Percentiles rank a stretch among this genome's conserved stretches.
These are phyloP conservation scores for Crossocerus cetratus DNA, from an alignment of 2,888 invertebrate species.

Conservation along the genomic window DNA sequence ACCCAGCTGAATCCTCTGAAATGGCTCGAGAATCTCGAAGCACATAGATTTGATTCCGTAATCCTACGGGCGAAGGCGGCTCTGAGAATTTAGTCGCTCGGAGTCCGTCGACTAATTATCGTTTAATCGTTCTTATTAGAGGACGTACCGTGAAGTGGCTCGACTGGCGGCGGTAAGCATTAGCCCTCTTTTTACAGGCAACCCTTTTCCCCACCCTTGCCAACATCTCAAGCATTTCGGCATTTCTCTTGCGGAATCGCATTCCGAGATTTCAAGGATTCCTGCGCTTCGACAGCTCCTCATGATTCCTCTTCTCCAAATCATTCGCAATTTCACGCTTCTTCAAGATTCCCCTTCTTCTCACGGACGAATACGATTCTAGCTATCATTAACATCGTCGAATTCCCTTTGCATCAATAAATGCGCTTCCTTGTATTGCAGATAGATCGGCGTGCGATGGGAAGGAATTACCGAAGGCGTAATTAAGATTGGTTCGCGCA, in stretches of 20 bases:
- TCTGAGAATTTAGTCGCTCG: slow-evolving; percentile 18
- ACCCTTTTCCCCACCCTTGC: background rate
- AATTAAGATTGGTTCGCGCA: too few species aligned
- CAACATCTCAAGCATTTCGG: background rate
- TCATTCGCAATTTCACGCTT: background rate
- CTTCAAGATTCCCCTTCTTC: too few species aligned
- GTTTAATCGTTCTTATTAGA: slow-evolving; percentile 49
- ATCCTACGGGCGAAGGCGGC: background rate
- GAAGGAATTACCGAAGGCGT: too few species aligned
- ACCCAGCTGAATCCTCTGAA: too few species aligned
- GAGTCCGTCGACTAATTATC: slow-evolving; percentile 40
- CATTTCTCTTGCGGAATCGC: background rate
- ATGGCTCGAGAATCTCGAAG: too few species aligned
- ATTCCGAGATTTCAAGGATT: slow-evolving; percentile 1
- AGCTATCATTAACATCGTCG: background rate
- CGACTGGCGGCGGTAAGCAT: background rate
- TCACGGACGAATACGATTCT: too few species aligned
- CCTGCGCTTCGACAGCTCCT: background rate
- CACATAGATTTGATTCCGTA: too few species aligned
- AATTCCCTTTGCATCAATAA: background rate
- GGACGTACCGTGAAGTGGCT: background rate
- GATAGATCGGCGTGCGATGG: too few species aligned
- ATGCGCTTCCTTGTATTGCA: too few species aligned
- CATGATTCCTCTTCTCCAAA: background rate
- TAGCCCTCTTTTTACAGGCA: background rate